Evolutionary conservation across 1,140 invertebrate species (phyloP).

Genomic region (Wiebesia pumilae): DNA sequence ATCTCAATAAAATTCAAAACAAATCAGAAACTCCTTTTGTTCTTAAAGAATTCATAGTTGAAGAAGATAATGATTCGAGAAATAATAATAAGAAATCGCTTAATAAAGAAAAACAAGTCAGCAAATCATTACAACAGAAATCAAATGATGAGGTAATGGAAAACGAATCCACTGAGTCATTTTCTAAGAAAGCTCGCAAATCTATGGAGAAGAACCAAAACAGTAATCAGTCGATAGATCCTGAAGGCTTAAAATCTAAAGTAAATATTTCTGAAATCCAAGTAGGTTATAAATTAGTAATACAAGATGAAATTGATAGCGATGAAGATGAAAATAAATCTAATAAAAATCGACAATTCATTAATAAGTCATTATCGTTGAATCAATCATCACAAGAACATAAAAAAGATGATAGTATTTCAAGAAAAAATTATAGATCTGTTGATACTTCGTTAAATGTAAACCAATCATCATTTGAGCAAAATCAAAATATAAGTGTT

Average conservation of each 20-base stretch:
- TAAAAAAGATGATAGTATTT: neutral
- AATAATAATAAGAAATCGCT: neutral
- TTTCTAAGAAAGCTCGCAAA: neutral
- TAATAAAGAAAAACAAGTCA: neutral
- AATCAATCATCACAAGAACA: neutral
- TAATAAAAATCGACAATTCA: neutral
- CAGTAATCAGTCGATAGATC: neutral
- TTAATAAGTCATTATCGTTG: slow-evolving; percentile 3
- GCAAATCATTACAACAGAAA: neutral
- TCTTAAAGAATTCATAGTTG: neutral
- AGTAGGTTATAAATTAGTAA: neutral
- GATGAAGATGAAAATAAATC: neutral
- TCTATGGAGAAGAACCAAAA: slow-evolving; percentile 1
- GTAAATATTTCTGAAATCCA: neutral
- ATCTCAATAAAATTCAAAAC: neutral
- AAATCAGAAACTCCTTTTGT: neutral
- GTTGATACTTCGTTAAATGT: neutral
- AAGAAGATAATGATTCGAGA: neutral
- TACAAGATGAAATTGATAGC: neutral
- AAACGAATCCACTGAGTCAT: neutral
- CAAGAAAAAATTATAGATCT: neutral
- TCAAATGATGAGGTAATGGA: neutral
- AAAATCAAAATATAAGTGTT: neutral
- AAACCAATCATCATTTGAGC: neutral
- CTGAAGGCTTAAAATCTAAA: neutral